Conservation (phyloP, 35 echinoderm and acorn worm species). For the Stichopus chloronotus region DNA sequence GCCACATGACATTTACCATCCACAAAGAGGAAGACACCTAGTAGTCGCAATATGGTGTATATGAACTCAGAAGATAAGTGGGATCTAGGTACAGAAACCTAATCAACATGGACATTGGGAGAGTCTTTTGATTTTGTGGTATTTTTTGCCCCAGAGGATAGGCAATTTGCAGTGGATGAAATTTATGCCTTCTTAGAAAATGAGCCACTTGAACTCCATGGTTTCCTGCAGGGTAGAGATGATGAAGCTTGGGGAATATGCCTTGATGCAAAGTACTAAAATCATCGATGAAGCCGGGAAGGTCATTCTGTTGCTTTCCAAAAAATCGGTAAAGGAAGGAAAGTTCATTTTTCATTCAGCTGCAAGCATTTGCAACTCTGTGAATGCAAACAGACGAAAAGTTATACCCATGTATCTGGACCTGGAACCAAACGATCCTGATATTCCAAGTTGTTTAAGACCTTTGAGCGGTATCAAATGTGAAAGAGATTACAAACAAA, state of each 20-base stretch:
- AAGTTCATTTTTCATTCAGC: constrained; percentile 26
- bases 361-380: neutral
- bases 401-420: constrained; percentile 16
- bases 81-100: too few species aligned
- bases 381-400: neutral
- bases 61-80: too few species aligned
- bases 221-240: constrained; percentile 18
- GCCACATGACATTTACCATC: too few species aligned
- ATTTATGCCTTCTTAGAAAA: constrained; percentile 39
- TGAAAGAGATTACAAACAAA: neutral
- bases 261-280: neutral
- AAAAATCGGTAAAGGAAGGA: constrained; percentile 24
- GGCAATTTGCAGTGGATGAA: neutral
- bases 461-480: constrained; percentile 4
- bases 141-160: constrained; percentile 18
- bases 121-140: constrained; percentile 35
- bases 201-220: neutral
- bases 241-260: constrained; percentile 42
- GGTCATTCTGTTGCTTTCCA: constrained; percentile 24
- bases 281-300: constrained; percentile 15
- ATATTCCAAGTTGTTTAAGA: neutral
- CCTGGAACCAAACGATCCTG: neutral
- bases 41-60: too few species aligned
- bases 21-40: too few species aligned
- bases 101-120: neutral